Conservation (phyloP, 2,797 vertebrate genomes). For the Vipera ursinii region DNA sequence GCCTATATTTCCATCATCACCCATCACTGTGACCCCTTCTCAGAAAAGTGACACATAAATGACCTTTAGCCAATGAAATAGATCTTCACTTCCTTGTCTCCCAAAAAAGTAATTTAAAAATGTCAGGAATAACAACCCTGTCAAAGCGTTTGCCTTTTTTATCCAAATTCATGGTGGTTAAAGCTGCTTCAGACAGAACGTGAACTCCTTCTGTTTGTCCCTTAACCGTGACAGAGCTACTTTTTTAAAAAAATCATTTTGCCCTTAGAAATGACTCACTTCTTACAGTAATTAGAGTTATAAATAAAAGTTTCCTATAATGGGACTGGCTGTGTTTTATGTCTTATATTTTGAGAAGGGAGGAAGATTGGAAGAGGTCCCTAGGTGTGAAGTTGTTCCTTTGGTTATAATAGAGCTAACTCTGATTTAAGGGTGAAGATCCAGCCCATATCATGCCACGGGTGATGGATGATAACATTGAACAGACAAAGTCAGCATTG, state of each 20-base stretch:
- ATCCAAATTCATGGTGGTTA: neutral
- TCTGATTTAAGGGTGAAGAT: conserved; percentile 9
- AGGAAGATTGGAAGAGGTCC: neutral
- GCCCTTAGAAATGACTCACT: conserved; percentile 18
- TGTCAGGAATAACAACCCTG: neutral
- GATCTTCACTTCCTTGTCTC: neutral
- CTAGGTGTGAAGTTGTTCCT: conserved; percentile 16
- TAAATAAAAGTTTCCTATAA: conserved; percentile 10
- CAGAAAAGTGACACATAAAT: neutral
- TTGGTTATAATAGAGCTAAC: conserved; percentile 14
- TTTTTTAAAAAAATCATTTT: neutral
- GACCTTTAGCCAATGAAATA: neutral
- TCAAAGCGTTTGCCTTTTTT: neutral
- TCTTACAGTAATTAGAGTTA: conserved; percentile 24
- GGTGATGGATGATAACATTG: neutral
- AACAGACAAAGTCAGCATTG: neutral
- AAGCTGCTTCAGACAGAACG: neutral
- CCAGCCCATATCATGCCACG: neutral
- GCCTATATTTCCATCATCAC: neutral
- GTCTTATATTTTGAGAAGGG: conserved; percentile 15
- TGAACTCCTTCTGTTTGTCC: neutral
- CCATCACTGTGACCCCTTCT: neutral
- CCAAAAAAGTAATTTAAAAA: neutral
- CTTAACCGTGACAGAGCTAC: neutral
- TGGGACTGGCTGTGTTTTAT: conserved; percentile 1